Percentiles rank a stretch among this genome's conserved stretches.
These are phyloP conservation scores for Dicrostonyx torquatus DNA, from an alignment of 2,797 vertebrate species.

Conservation along the genomic window DNA sequence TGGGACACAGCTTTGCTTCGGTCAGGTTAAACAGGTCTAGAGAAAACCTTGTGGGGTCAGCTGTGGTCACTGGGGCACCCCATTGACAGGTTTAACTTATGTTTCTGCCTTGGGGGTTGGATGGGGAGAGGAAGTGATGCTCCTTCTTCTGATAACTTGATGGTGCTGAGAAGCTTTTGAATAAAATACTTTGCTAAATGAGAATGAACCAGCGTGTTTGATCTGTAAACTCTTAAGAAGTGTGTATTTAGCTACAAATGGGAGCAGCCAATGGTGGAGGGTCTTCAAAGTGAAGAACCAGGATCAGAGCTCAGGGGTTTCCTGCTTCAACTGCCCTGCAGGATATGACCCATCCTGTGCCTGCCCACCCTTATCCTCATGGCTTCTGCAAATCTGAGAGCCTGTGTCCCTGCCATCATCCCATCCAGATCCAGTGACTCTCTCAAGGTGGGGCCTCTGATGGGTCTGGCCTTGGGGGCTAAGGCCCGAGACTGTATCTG, in stretches of 20 bases:
- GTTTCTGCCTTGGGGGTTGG: conserved; percentile 77
- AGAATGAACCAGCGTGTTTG: conserved; percentile 63
- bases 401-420: not conserved
- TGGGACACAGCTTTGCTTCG: not conserved
- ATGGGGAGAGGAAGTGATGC: conserved; percentile 57
- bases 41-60: conserved; percentile 73
- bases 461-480: not conserved
- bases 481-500: not conserved
- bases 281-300: not conserved
- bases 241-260: conserved; percentile 35
- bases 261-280: not conserved
- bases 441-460: not conserved
- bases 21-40: conserved; percentile 41
- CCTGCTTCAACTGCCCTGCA: not conserved
- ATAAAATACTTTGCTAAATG: conserved; percentile 88
- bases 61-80: conserved; percentile 73
- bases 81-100: conserved; percentile 74
- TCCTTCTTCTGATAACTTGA: conserved; percentile 86
- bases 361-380: not conserved
- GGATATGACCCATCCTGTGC: not conserved
- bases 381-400: not conserved
- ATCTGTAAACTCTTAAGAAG: not conserved
- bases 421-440: not conserved
- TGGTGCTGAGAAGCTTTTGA: conserved; percentile 91
- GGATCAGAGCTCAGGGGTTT: not conserved